A percentile compares a stretch with the other conserved stretches of the same genome.
Evolutionary conservation across 2,797 vertebrate genomes (phyloP).

Genomic region (Pantherophis vulpinus): DNA sequence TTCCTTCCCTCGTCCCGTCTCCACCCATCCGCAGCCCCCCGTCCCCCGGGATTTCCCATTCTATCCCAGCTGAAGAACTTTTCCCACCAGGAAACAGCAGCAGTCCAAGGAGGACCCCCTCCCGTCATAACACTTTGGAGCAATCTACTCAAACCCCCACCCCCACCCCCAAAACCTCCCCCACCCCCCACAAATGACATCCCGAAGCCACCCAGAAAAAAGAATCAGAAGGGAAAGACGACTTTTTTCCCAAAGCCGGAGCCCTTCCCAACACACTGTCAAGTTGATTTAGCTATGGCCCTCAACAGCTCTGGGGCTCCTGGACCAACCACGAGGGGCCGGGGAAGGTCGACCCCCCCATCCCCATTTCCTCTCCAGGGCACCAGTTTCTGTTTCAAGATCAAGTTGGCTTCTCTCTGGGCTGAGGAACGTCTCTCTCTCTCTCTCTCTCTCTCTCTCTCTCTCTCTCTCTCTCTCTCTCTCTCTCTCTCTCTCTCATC

Average conservation of each 20-base stretch:
- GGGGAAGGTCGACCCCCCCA: background rate
- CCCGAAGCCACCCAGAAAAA: background rate
- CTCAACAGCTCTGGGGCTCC: background rate
- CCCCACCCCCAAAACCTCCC: no score
- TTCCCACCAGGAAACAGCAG: background rate
- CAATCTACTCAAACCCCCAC: no score
- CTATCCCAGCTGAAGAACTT: background rate
- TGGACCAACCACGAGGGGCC: no score
- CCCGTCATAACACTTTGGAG: background rate
- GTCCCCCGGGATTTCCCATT: background rate
- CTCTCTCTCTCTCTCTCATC: no score
- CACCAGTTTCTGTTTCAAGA: slow-evolving; percentile 25
- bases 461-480: accelerated
- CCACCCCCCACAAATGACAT: background rate
- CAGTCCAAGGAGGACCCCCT: background rate
- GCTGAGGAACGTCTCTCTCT: background rate
- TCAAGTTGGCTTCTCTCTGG: background rate
- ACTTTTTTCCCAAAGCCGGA: background rate
- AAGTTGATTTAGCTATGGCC: background rate
- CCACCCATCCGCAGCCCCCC: background rate
- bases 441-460: slow-evolving; percentile 32
- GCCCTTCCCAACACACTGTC: background rate
- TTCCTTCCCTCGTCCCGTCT: background rate
- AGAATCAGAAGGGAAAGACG: no score
- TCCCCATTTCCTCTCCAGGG: background rate